Percentiles rank a stretch among this genome's conserved stretches.
phyloP scores from a whole-genome alignment of 2,113 vertebrate genomes.

The Struthio camelus region DNA sequence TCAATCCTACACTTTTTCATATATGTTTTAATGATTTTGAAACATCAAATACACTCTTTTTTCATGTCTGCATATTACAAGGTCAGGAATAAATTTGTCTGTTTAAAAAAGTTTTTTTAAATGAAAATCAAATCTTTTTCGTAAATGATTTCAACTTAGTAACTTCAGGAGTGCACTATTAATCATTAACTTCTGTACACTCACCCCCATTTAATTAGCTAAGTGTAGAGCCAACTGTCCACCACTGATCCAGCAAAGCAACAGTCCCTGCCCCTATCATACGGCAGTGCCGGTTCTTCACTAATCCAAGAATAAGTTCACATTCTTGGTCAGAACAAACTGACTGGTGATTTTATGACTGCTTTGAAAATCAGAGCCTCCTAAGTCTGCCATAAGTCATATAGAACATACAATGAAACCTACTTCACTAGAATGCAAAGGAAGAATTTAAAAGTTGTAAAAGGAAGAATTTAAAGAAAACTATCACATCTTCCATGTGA shows the following conservation, averaged over 20 bases:
- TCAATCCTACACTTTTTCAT: not conserved
- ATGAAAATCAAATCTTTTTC: not conserved
- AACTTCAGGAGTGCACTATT: not conserved
- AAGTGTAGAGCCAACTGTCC: not conserved
- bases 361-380: too few relatives aligned
- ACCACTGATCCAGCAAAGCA: not conserved
- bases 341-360: rapidly evolving
- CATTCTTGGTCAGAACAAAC: not conserved
- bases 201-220: not conserved
- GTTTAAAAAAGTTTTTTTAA: not conserved
- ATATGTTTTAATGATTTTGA: not conserved
- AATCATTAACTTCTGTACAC: not conserved
- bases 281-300: not conserved
- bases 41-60: not conserved
- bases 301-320: not conserved
- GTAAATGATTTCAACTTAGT: not conserved
- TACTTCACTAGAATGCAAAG: not conserved
- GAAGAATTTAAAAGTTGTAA: not conserved
- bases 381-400: too few relatives aligned
- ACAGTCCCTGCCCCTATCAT: not conserved
- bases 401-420: not conserved
- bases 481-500: not conserved
- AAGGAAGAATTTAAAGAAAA: not conserved
- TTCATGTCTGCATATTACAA: not conserved
- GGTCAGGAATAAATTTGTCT: not conserved